phyloP scores from a whole-genome alignment of 30 jellyfish, hydroid and myxozoan species.

The Phacellophora camtschatica region DNA sequence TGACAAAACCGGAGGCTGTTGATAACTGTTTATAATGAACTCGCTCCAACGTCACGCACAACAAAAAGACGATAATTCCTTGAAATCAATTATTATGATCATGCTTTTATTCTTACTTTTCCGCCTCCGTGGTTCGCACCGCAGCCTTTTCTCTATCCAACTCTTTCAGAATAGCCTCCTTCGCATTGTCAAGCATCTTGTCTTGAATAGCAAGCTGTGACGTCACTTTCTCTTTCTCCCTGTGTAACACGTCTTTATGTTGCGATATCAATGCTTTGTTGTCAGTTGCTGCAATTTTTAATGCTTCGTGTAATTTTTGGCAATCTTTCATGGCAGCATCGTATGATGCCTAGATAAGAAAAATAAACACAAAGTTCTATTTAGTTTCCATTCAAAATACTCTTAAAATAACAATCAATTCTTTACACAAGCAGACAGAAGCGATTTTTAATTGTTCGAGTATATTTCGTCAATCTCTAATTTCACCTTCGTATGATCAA shows the following conservation, averaged over 20 bases:
- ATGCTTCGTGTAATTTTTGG: constrained; percentile 63
- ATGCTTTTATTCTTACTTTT: no score
- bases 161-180: constrained; percentile 67
- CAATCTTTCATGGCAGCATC: constrained; percentile 50
- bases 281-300: constrained; percentile 80
- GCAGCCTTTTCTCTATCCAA: constrained; percentile 56
- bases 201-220: constrained; percentile 42
- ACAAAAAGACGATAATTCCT: no score
- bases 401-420: no score
- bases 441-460: no score
- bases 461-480: no score
- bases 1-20: no score
- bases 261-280: constrained; percentile 82
- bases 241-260: constrained; percentile 55
- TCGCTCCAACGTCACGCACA: no score
- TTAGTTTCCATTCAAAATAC: background rate
- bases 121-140: constrained; percentile 45
- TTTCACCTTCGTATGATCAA: no score
- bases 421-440: no score
- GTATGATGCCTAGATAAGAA: constrained; percentile 10
- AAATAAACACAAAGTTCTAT: background rate
- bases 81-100: no score
- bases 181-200: constrained; percentile 57
- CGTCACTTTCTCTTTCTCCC: constrained; percentile 48
- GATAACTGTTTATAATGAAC: no score